Percentiles rank a stretch among this genome's conserved stretches.
Evolutionary conservation across 2,888 invertebrate species (phyloP).

Genomic region (Agrotis exclamationis): DNA sequence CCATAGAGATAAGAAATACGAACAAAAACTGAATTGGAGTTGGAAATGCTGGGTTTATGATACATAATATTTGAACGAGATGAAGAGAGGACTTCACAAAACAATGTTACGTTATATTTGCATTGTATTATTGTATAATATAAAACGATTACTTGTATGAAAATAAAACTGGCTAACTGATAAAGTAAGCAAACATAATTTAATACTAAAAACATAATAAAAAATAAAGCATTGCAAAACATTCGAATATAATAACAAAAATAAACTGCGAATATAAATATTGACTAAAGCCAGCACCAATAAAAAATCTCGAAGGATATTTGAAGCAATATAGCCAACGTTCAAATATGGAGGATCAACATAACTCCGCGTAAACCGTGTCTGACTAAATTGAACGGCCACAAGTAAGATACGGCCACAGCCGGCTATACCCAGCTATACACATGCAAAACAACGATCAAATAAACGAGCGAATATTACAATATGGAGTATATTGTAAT

Average conservation of each 20-base stretch:
- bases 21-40: background rate
- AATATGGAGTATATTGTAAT: slow-evolving; percentile 20
- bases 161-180: background rate
- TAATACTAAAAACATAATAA: background rate
- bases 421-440: slow-evolving; percentile 31
- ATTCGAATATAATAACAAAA: background rate
- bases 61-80: slow-evolving; percentile 3
- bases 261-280: slow-evolving; percentile 19
- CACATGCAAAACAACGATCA: slow-evolving; percentile 42
- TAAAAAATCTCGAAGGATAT: slow-evolving; percentile 50
- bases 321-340: slow-evolving; percentile 54
- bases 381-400: slow-evolving; percentile 61
- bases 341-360: slow-evolving; percentile 62
- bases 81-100: background rate
- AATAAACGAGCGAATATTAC: slow-evolving; percentile 7
- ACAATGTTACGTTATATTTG: slow-evolving; percentile 11
- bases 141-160: background rate
- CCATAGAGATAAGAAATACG: background rate
- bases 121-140: background rate
- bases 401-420: slow-evolving; percentile 43
- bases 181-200: background rate
- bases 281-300: slow-evolving; percentile 33
- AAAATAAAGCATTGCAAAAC: background rate
- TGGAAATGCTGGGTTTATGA: background rate
- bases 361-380: slow-evolving; percentile 56